Evolutionary conservation across 2,113 vertebrate species (phyloP).

Genomic region (Atlantisia rogersi): DNA sequence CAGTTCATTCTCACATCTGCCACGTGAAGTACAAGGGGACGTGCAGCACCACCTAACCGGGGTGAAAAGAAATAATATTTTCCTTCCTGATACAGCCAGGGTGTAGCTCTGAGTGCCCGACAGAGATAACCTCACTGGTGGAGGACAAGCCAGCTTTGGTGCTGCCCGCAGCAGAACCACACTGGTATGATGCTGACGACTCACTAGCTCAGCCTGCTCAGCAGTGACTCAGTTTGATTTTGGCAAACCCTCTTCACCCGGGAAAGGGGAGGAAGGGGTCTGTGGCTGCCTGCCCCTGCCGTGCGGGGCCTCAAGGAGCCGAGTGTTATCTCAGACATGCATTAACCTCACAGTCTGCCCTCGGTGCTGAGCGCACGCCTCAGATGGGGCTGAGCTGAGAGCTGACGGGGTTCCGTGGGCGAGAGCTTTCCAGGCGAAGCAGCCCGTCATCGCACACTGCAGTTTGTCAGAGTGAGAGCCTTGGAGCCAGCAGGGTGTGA

Average conservation of each 20-base stretch:
- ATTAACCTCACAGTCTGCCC: background rate
- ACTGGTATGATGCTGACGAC: rapidly evolving
- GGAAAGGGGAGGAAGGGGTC: background rate
- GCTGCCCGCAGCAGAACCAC: background rate
- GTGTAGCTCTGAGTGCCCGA: background rate
- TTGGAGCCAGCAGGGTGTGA: conserved; percentile 26
- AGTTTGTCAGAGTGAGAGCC: conserved; percentile 41
- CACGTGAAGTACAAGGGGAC: background rate
- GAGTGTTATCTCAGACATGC: background rate
- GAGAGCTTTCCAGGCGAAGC: conserved; percentile 20
- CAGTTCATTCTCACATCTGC: background rate
- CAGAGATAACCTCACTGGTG: background rate
- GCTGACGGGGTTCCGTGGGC: background rate
- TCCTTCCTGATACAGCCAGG: background rate
- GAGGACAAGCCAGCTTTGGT: background rate
- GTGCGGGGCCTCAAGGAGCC: background rate
- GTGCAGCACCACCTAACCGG: background rate
- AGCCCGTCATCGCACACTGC: background rate
- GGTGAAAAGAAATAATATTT: background rate
- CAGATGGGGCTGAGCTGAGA: background rate
- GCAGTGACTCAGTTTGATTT: background rate
- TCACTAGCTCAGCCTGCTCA: background rate
- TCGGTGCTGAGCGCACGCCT: rapidly evolving
- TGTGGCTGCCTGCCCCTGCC: rapidly evolving
- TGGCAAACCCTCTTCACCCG: background rate